Percentiles rank a stretch among this genome's conserved stretches.
These are phyloP conservation scores for Tromatobia lineatoria DNA, from an alignment of 2,888 invertebrate genomes.

Conservation along the genomic window DNA sequence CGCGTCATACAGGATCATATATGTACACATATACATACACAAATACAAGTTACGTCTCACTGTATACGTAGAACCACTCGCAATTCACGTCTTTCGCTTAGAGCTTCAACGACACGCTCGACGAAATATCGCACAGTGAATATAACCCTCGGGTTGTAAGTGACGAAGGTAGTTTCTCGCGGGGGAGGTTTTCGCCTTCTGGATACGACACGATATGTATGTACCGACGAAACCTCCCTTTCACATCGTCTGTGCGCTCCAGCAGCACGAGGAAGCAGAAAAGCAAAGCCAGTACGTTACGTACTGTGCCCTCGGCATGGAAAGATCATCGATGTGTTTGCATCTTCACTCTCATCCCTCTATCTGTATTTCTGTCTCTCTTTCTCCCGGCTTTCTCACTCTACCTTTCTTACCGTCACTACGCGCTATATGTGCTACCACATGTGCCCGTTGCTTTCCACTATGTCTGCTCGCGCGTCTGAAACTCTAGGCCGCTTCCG, in stretches of 20 bases:
- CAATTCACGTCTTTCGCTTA: conserved; percentile 60
- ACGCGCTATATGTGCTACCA: neutral
- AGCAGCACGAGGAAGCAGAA: conserved; percentile 53
- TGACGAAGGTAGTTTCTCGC: conserved; percentile 40
- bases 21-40: no score
- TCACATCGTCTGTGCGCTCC: conserved; percentile 53
- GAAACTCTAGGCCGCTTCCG: conserved; percentile 60
- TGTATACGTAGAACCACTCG: conserved; percentile 47
- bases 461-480: conserved; percentile 44
- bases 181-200: conserved; percentile 52
- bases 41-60: neutral
- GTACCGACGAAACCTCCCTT: conserved; percentile 32
- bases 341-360: conserved; percentile 61
- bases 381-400: conserved; percentile 29
- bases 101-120: conserved; percentile 76
- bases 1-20: conserved; percentile 50
- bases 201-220: conserved; percentile 51
- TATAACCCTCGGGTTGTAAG: conserved; percentile 61
- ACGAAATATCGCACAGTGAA: conserved; percentile 77
- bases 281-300: conserved; percentile 55
- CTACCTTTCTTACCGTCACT: conserved; percentile 57
- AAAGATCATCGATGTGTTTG: conserved; percentile 74
- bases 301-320: conserved; percentile 50
- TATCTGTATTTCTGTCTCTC: neutral
- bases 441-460: conserved; percentile 8